These are phyloP conservation scores for Noturus placidus DNA, from an alignment of 2,113 vertebrate species.

Conservation along the genomic window DNA sequence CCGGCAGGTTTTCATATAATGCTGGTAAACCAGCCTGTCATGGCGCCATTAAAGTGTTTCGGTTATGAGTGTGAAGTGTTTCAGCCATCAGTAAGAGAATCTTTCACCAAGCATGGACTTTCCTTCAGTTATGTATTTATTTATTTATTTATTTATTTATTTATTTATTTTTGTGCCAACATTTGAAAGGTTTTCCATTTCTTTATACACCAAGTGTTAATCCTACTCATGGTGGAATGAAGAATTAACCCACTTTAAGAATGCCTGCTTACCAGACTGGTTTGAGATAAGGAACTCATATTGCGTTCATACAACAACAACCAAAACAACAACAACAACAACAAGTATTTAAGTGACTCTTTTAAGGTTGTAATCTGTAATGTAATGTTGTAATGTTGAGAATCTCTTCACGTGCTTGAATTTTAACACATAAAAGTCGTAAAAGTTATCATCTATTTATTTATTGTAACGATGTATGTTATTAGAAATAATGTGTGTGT, in stretches of 20 bases:
- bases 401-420: neutral
- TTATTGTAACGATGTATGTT: neutral
- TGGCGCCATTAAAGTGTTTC: neutral
- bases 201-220: constrained; percentile 22
- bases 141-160: constrained; percentile 9
- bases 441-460: too few relatives aligned
- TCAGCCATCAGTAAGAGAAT: neutral
- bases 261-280: constrained; percentile 9
- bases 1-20: neutral
- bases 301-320: neutral
- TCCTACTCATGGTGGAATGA: neutral
- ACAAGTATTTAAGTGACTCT: neutral
- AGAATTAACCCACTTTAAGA: constrained; percentile 38
- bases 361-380: neutral
- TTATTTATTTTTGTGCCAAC: neutral
- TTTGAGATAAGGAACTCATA: neutral
- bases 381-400: too few relatives aligned
- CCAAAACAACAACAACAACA: neutral
- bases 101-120: neutral
- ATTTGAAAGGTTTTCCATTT: constrained; percentile 7
- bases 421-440: neutral
- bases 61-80: neutral
- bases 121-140: too few relatives aligned
- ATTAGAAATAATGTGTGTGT: too few relatives aligned
- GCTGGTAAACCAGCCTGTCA: constrained; percentile 1